phyloP scores from a whole-genome alignment of 92 coral and sea anemone species.

The Parazoanthus atlanticus region DNA sequence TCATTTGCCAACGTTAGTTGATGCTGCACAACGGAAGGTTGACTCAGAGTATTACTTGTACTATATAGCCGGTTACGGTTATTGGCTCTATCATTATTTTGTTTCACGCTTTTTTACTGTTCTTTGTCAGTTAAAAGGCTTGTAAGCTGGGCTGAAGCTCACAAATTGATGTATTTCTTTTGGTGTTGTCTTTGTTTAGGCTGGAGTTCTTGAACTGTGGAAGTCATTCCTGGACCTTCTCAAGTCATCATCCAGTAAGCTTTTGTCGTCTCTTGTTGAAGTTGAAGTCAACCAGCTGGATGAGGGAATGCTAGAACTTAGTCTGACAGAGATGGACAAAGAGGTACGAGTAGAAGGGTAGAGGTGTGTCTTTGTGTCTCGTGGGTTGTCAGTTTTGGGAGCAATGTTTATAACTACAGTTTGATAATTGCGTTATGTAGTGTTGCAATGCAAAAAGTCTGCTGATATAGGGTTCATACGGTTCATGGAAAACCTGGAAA shows the following conservation, averaged over 20 bases:
- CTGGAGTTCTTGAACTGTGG: conserved; percentile 71
- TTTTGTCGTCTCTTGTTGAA: conserved; percentile 70
- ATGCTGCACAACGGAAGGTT: too few species aligned
- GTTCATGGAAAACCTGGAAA: too few species aligned
- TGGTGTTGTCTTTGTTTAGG: conserved; percentile 44
- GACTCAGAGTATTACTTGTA: too few species aligned
- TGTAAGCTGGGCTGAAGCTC: background rate
- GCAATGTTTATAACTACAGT: too few species aligned
- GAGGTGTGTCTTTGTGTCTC: too few species aligned
- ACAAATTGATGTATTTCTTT: background rate
- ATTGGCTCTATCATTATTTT: too few species aligned
- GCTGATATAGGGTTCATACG: too few species aligned
- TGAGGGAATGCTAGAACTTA: conserved; percentile 69
- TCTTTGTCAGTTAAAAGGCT: background rate
- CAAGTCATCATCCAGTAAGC: conserved; percentile 52
- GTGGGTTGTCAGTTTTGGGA: background rate
- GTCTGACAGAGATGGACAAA: conserved; percentile 75
- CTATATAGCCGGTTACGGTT: too few species aligned
- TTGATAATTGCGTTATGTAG: too few species aligned
- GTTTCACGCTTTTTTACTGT: too few species aligned
- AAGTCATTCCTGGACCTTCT: conserved; percentile 74
- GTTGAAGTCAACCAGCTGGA: conserved; percentile 73
- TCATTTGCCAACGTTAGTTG: too few species aligned
- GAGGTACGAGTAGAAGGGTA: conserved; percentile 56
- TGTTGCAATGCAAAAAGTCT: too few species aligned